Conservation (phyloP, 1,140 invertebrate genomes). For the Drosophila leontia region DNA sequence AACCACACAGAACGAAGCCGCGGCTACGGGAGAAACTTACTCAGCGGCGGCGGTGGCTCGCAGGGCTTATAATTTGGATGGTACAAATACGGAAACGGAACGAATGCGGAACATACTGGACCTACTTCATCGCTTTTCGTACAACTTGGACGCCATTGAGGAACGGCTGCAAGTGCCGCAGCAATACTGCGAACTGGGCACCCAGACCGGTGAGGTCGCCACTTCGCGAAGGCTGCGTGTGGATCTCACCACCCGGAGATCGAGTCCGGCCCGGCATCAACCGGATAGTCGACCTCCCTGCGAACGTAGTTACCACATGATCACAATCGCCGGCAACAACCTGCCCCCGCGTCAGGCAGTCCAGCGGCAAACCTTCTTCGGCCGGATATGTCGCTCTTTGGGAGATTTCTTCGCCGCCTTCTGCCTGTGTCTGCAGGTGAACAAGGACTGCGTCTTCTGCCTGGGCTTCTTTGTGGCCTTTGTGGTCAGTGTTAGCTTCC, state of each 20-base stretch:
- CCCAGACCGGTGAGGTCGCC: conserved; percentile 44
- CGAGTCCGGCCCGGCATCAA: not conserved
- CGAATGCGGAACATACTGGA: conserved; percentile 45
- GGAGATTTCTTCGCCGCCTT: conserved; percentile 66
- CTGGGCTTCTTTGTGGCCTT: conserved; percentile 80
- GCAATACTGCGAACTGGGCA: conserved; percentile 42
- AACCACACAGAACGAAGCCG: not conserved
- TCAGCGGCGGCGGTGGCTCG: not conserved
- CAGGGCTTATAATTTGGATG: not conserved
- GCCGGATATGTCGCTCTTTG: conserved; percentile 34
- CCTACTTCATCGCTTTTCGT: conserved; percentile 52
- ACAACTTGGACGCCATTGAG: conserved; percentile 53
- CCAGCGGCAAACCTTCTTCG: conserved; percentile 11
- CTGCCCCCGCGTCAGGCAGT: conserved; percentile 7
- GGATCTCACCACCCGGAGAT: conserved; percentile 6
- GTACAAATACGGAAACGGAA: not conserved
- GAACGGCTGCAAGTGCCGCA: conserved; percentile 27
- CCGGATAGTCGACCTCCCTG: conserved; percentile 43
- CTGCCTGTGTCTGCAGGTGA: conserved; percentile 75
- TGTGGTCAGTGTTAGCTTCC: conserved; percentile 76
- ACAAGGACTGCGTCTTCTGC: conserved; percentile 81
- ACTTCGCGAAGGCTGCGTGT: conserved; percentile 12
- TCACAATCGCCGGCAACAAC: conserved; percentile 60
- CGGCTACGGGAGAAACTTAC: not conserved
- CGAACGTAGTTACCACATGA: conserved; percentile 63